Percentiles rank a stretch among this genome's conserved stretches.
Evolutionary conservation across 1,140 invertebrate species (phyloP).

Genomic region (Lepeophtheirus salmonis): DNA sequence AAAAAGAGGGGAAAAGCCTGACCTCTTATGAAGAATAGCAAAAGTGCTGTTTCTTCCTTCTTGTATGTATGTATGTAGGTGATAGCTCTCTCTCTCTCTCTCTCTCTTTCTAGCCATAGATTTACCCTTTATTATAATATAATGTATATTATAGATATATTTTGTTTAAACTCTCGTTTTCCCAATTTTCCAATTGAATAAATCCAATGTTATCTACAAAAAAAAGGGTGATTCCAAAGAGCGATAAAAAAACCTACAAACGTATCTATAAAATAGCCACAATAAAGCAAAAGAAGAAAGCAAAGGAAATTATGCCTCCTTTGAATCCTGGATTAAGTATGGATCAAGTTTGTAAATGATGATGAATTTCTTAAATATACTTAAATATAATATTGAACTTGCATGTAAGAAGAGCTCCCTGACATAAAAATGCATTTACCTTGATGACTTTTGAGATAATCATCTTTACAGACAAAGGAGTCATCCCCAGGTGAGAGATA

Average conservation of each 20-base stretch:
- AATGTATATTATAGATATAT: too few species aligned
- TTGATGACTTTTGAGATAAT: slow-evolving; percentile 45
- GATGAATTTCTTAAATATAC: too few species aligned
- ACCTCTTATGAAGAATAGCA: not conserved
- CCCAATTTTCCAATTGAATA: not conserved
- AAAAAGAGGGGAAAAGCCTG: not conserved
- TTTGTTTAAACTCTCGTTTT: not conserved
- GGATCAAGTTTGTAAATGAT: too few species aligned
- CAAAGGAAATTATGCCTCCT: too few species aligned
- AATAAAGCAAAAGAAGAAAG: too few species aligned
- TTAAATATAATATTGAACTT: too few species aligned
- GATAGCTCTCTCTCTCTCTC: not conserved
- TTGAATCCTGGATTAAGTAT: too few species aligned
- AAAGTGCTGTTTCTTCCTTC: not conserved
- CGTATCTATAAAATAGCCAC: not conserved
- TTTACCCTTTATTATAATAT: too few species aligned
- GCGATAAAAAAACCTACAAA: not conserved
- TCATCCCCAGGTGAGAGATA: slow-evolving; percentile 92
- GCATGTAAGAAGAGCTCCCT: too few species aligned
- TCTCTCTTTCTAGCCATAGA: not conserved
- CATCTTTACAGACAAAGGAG: slow-evolving; percentile 95
- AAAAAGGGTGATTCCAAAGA: not conserved
- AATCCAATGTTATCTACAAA: not conserved
- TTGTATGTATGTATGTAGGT: not conserved
- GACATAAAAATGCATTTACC: not conserved